Percentiles rank a stretch among this genome's conserved stretches.
Evolutionary conservation across 2,797 vertebrate genomes (phyloP).

Genomic region (Acipenser oxyrinchus): DNA sequence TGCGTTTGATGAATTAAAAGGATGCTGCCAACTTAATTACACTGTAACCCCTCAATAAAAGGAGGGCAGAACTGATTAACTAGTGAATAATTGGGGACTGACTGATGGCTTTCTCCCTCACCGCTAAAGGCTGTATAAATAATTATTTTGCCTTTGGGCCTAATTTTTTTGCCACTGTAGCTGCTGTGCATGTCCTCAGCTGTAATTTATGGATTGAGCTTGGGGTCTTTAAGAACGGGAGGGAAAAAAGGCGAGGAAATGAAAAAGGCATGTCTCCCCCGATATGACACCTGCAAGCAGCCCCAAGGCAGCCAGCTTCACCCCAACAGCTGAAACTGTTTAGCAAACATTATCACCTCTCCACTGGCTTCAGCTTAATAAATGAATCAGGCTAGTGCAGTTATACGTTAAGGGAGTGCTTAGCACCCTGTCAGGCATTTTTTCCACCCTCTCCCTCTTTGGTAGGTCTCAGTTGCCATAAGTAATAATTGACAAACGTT

Average conservation of each 20-base stretch:
- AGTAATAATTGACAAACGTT: too few species aligned
- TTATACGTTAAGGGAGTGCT: too few species aligned
- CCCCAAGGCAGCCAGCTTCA: constrained; percentile 47
- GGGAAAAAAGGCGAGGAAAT: constrained; percentile 45
- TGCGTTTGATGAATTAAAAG: constrained; percentile 82
- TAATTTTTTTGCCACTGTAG: constrained; percentile 66
- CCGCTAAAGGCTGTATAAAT: constrained; percentile 71
- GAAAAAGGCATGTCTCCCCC: constrained; percentile 45
- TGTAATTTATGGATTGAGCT: constrained; percentile 67
- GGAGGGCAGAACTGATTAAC: constrained; percentile 78
- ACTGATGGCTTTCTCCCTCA: constrained; percentile 72
- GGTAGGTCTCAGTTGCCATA: too few species aligned
- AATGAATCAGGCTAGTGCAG: not conserved
- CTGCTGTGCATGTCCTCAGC: constrained; percentile 67
- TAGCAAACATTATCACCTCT: constrained; percentile 19
- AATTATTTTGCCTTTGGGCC: constrained; percentile 78
- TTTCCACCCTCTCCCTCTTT: too few species aligned
- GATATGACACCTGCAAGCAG: constrained; percentile 57
- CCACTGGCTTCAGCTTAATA: not conserved
- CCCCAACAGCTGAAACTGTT: constrained; percentile 23
- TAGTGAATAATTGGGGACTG: constrained; percentile 76
- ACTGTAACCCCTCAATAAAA: constrained; percentile 82
- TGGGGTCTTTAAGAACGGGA: constrained; percentile 35
- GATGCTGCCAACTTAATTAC: constrained; percentile 82
- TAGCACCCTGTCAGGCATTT: too few species aligned